Percentiles rank a stretch among this genome's conserved stretches.
Conservation (phyloP, 2,797 vertebrate species). For the Clarias platycephalus region DNA sequence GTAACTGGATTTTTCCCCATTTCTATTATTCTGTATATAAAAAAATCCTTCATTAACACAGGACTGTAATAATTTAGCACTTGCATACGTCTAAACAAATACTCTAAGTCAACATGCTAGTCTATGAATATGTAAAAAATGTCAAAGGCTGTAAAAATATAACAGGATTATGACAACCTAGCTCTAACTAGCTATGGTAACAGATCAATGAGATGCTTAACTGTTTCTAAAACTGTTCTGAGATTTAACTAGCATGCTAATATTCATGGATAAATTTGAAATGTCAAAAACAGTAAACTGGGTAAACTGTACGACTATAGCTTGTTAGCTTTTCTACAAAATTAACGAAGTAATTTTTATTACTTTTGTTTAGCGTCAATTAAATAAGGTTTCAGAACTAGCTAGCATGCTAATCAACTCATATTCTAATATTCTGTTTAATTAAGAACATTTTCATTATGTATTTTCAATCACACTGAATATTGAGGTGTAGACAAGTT, state of each 20-base stretch:
- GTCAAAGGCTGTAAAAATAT: not conserved
- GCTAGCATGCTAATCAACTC: not conserved
- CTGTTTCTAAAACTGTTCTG: not conserved
- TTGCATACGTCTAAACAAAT: not conserved
- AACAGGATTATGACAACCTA: not conserved
- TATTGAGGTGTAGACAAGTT: not conserved
- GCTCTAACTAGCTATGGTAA: not conserved
- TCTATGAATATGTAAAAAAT: not conserved
- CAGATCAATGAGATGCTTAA: not conserved
- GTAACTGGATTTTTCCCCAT: no score
- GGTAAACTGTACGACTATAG: no score
- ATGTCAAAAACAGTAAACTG: not conserved
- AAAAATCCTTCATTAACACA: no score
- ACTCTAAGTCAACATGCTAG: not conserved
- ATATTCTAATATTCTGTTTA: not conserved
- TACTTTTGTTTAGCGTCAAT: not conserved
- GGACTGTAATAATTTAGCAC: not conserved
- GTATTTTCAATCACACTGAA: not conserved
- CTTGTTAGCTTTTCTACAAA: no score
- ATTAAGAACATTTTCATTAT: not conserved
- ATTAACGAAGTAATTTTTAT: no score
- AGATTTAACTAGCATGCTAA: not conserved
- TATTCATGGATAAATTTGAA: not conserved
- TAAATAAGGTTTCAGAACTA: not conserved
- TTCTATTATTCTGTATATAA: no score